phyloP scores from a whole-genome alignment of 2,113 vertebrate species.

The Garra rufa region DNA sequence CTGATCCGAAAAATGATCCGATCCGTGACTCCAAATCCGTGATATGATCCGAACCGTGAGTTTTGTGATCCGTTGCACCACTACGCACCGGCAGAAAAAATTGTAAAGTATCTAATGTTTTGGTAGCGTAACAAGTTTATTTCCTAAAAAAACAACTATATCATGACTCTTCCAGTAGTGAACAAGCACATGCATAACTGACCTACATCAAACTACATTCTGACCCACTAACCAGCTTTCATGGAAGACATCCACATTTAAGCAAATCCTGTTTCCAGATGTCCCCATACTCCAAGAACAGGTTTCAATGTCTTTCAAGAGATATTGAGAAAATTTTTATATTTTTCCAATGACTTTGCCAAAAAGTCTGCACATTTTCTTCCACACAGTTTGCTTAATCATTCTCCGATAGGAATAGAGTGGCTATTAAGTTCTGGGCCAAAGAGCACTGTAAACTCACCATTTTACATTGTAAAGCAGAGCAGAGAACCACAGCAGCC shows the following conservation, averaged over 20 bases:
- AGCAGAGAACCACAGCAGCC: slow-evolving; percentile 12
- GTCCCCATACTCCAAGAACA: slow-evolving; percentile 60
- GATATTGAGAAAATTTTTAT: slow-evolving; percentile 59
- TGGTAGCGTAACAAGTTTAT: no score
- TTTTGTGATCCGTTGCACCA: no score
- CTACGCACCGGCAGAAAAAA: no score
- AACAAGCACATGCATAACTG: slow-evolving; percentile 15
- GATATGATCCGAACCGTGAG: no score
- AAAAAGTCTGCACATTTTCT: slow-evolving; percentile 65
- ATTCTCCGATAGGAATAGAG: slow-evolving; percentile 57
- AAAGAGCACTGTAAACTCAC: slow-evolving; percentile 58
- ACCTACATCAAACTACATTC: slow-evolving; percentile 10
- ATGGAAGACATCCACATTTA: slow-evolving; percentile 63
- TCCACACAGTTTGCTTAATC: slow-evolving; percentile 59
- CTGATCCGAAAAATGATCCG: no score
- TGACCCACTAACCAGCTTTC: slow-evolving; percentile 37
- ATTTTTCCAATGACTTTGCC: slow-evolving; percentile 64
- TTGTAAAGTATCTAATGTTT: no score
- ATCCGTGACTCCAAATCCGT: no score
- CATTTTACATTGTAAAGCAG: slow-evolving; percentile 50
- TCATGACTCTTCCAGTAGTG: slow-evolving; percentile 4
- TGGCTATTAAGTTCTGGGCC: slow-evolving; percentile 51
- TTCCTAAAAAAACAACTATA: no score
- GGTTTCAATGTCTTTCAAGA: slow-evolving; percentile 59
- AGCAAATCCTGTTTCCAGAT: slow-evolving; percentile 66